Percentiles rank a stretch among this genome's conserved stretches.
Conservation (phyloP, 2,113 vertebrate genomes). For the Callaeas wilsoni region DNA sequence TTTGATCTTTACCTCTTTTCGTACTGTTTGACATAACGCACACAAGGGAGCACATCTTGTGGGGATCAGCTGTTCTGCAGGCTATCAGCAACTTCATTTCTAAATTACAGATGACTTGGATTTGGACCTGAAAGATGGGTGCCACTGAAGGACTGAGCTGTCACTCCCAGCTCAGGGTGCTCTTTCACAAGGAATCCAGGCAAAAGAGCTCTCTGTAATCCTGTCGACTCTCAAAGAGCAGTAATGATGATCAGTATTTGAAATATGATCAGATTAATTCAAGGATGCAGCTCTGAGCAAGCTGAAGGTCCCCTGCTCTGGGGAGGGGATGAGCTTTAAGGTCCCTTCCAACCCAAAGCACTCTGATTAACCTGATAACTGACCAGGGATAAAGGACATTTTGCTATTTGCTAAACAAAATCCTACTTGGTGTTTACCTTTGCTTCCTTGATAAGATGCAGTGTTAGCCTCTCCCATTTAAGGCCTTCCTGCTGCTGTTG, state of each 20-base stretch:
- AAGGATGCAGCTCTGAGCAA: background rate
- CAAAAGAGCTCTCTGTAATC: background rate
- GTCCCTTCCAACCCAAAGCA: background rate
- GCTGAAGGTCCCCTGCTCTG: background rate
- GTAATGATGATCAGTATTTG: background rate
- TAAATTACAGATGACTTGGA: background rate
- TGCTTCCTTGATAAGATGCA: background rate
- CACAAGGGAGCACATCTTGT: rapidly evolving
- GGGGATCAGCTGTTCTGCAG: background rate
- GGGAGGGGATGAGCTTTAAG: background rate
- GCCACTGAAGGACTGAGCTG: background rate
- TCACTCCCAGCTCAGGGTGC: background rate
- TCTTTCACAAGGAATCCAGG: background rate
- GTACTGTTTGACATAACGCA: background rate
- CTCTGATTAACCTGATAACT: background rate
- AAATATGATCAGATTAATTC: background rate
- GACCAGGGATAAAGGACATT: background rate
- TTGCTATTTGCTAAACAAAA: background rate
- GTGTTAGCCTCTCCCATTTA: background rate
- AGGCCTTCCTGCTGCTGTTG: background rate
- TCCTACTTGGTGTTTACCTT: background rate
- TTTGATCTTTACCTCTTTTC: background rate
- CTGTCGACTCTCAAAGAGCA: background rate
- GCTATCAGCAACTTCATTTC: background rate
- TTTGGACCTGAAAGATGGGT: background rate